These are phyloP conservation scores for Telenomus remus DNA, from an alignment of 1,140 invertebrate genomes.

Conservation along the genomic window DNA sequence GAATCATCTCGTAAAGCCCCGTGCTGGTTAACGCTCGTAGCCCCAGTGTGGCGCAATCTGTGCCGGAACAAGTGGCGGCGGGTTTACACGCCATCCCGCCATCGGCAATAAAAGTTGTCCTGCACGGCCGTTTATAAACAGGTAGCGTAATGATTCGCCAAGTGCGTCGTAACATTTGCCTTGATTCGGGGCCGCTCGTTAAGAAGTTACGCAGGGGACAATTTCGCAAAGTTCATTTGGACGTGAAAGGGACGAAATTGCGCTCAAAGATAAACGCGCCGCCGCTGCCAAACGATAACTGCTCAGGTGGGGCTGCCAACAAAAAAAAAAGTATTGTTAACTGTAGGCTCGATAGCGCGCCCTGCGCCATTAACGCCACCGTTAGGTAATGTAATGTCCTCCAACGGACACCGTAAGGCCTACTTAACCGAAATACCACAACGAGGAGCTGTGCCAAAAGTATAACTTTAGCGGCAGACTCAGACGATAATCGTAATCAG, in stretches of 20 bases:
- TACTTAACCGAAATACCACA: conserved; percentile 43
- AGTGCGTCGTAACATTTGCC: conserved; percentile 34
- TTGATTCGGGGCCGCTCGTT: conserved; percentile 34
- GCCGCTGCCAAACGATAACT: conserved; percentile 52
- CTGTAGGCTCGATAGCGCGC: conserved; percentile 26
- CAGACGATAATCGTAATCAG: conserved; percentile 38
- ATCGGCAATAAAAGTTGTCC: no score
- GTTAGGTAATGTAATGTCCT: conserved; percentile 27
- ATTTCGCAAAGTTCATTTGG: conserved; percentile 34
- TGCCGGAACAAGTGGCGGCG: no score
- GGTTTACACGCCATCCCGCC: no score
- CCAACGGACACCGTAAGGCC: conserved; percentile 45
- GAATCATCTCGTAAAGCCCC: no score
- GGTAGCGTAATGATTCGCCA: conserved; percentile 31
- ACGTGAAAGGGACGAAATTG: conserved; percentile 31
- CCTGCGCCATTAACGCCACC: conserved; percentile 33
- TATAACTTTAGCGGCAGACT: conserved; percentile 27
- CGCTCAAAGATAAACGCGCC: conserved; percentile 44
- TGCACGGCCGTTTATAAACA: conserved; percentile 50
- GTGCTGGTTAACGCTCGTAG: no score
- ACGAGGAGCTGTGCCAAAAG: conserved; percentile 27
- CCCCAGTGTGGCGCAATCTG: no score
- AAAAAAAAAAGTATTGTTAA: conserved; percentile 41
- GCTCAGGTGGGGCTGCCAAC: conserved; percentile 39
- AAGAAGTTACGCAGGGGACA: conserved; percentile 14